Evolutionary conservation across 92 coral and sea anemone species (phyloP).

Genomic region (Phenganax marumi): DNA sequence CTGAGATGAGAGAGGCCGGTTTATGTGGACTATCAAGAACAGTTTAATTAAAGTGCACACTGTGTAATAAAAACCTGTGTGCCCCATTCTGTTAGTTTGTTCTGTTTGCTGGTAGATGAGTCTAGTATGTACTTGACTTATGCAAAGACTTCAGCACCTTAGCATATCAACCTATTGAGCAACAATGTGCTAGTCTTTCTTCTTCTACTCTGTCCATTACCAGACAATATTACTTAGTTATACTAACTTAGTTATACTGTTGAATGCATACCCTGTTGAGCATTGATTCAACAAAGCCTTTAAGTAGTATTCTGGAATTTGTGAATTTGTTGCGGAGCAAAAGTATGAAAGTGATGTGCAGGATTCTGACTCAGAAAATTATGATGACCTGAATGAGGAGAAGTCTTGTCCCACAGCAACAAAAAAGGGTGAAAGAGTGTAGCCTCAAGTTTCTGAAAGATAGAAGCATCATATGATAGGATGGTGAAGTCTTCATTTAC

Average conservation of each 20-base stretch:
- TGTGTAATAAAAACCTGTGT: slow-evolving; percentile 8
- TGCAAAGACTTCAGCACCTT: too few species aligned
- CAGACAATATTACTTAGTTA: too few species aligned
- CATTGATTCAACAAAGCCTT: too few species aligned
- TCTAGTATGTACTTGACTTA: neutral
- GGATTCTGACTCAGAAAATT: neutral
- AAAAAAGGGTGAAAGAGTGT: neutral
- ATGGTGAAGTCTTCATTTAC: too few species aligned
- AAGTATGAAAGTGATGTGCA: neutral
- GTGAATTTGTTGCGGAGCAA: neutral
- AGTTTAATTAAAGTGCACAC: neutral
- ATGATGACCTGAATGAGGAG: neutral
- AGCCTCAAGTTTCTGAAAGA: neutral
- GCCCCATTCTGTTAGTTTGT: neutral
- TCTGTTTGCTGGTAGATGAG: neutral
- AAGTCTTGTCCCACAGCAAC: neutral
- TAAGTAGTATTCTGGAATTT: neutral
- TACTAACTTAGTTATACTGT: too few species aligned
- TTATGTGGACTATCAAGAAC: slow-evolving; percentile 5
- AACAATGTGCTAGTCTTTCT: too few species aligned
- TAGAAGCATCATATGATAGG: neutral
- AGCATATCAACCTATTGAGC: too few species aligned
- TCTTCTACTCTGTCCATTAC: too few species aligned
- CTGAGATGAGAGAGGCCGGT: slow-evolving; percentile 11
- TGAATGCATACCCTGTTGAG: too few species aligned